Conservation (phyloP, 1,140 invertebrate genomes). For the Dolichoris vasculosae region DNA sequence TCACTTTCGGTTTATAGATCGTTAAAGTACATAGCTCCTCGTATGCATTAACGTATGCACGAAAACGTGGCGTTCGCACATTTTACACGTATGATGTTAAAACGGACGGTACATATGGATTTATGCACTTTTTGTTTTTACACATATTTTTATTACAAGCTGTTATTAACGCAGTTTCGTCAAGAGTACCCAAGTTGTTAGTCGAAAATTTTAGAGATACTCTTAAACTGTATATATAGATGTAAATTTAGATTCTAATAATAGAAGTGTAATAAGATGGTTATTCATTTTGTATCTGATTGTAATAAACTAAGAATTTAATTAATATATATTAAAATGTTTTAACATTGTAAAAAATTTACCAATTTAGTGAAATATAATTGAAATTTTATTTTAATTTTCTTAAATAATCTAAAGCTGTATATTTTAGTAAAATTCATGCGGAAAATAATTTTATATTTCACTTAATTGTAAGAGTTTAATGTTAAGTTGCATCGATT, state of each 20-base stretch:
- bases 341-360: too few relatives aligned
- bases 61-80: not conserved
- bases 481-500: too few relatives aligned
- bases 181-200: not conserved
- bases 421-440: too few relatives aligned
- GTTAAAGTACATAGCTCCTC: slow-evolving; percentile 36
- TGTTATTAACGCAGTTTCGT: not conserved
- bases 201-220: not conserved
- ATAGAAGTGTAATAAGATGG: not conserved
- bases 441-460: too few relatives aligned
- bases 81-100: not conserved
- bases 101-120: not conserved
- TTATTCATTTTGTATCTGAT: too few relatives aligned
- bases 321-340: too few relatives aligned
- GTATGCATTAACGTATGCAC: slow-evolving; percentile 24
- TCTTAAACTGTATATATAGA: not conserved
- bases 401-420: too few relatives aligned
- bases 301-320: too few relatives aligned
- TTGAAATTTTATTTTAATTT: too few relatives aligned
- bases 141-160: not conserved
- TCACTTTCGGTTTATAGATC: slow-evolving; percentile 45
- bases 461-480: too few relatives aligned
- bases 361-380: too few relatives aligned
- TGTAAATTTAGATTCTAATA: not conserved
- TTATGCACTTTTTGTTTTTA: not conserved